phyloP scores from a whole-genome alignment of 2,888 invertebrate genomes.

The Pseudanteris insignis region DNA sequence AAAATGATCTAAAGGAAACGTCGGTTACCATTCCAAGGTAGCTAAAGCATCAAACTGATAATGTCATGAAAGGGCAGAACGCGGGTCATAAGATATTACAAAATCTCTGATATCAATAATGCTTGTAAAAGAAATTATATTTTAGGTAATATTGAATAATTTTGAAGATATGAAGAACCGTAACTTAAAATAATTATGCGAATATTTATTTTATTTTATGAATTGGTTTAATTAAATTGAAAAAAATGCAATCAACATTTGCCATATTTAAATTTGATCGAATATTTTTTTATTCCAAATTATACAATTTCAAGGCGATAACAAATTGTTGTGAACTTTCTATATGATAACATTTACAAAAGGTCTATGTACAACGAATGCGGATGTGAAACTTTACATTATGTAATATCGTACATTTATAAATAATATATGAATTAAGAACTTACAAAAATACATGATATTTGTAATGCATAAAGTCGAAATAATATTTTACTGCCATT shows the following conservation, averaged over 20 bases:
- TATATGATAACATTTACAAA: conserved; percentile 15
- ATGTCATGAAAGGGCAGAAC: conserved; percentile 42
- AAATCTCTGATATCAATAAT: conserved; percentile 53
- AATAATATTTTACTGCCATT: too few species aligned
- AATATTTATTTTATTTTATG: too few species aligned
- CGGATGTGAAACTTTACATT: conserved; percentile 9
- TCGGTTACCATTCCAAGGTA: conserved; percentile 17
- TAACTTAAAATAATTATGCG: too few species aligned
- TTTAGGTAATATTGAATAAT: conserved; percentile 18
- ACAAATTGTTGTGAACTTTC: conserved; percentile 32
- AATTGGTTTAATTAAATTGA: too few species aligned
- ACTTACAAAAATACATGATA: conserved; percentile 5
- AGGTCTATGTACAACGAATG: conserved; percentile 22
- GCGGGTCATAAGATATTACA: conserved; percentile 50
- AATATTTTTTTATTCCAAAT: conserved; percentile 21
- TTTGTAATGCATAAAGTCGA: too few species aligned
- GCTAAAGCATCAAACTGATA: conserved; percentile 24
- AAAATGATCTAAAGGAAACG: conserved; percentile 6
- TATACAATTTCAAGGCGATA: conserved; percentile 14
- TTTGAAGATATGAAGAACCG: too few species aligned
- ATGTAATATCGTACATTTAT: conserved; percentile 4
- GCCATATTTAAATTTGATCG: too few species aligned
- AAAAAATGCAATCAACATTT: too few species aligned
- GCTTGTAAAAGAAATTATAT: conserved; percentile 15
- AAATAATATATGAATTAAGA: background rate